These are phyloP conservation scores for Xestia rhomboidea DNA, from an alignment of 2,888 invertebrate genomes.

Conservation along the genomic window DNA sequence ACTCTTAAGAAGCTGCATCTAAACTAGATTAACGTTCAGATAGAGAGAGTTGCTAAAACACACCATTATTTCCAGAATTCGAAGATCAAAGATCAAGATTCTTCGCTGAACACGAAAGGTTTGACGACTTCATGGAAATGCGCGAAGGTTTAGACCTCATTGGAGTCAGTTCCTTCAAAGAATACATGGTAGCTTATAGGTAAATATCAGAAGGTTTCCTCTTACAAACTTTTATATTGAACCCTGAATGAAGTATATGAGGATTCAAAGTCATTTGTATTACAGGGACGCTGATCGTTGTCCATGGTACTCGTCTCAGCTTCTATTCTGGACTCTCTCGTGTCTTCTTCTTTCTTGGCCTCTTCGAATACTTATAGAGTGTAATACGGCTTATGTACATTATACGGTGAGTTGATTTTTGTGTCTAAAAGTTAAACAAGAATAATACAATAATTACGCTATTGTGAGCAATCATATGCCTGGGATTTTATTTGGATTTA, in stretches of 20 bases:
- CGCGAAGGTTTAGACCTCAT: slow-evolving; percentile 94
- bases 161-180: slow-evolving; percentile 91
- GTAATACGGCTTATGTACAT: slow-evolving; percentile 95
- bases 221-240: background rate
- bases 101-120: slow-evolving; percentile 94
- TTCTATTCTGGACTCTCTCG: slow-evolving; percentile 94
- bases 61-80: slow-evolving; percentile 91
- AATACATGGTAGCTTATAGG: slow-evolving; percentile 90
- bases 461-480: background rate
- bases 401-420: slow-evolving; percentile 91
- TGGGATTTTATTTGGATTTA: background rate
- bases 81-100: slow-evolving; percentile 95
- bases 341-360: slow-evolving; percentile 95
- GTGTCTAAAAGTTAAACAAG: background rate
- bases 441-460: background rate
- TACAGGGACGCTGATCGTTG: slow-evolving; percentile 87
- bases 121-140: slow-evolving; percentile 96
- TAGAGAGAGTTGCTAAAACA: background rate
- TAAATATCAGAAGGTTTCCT: slow-evolving; percentile 66
- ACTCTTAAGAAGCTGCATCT: background rate
- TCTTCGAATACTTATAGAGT: slow-evolving; percentile 94
- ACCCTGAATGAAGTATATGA: slow-evolving; percentile 37
- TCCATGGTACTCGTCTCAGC: slow-evolving; percentile 93
- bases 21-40: background rate
- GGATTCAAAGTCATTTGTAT: slow-evolving; percentile 62